phyloP scores from a whole-genome alignment of 2,888 invertebrate genomes.

The Caenorhabditis zanzibari region DNA sequence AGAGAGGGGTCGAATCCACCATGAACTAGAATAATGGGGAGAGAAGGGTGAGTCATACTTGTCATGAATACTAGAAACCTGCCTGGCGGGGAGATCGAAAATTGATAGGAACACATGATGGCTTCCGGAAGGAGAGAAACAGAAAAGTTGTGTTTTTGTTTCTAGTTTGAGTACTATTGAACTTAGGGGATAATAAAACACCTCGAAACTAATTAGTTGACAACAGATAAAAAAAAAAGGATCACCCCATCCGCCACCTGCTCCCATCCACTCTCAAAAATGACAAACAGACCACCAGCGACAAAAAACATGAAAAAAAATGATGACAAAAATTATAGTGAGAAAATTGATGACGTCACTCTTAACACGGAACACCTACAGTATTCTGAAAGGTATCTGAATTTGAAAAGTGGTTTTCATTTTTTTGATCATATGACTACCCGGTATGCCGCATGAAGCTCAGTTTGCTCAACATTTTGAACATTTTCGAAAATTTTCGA shows the following conservation, averaged over 20 bases:
- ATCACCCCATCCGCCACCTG: too few species aligned
- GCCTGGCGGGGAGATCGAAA: not conserved
- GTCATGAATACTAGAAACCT: constrained; percentile 29
- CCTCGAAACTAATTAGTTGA: too few species aligned
- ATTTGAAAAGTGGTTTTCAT: too few species aligned
- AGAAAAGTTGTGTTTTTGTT: not conserved
- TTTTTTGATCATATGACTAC: not conserved
- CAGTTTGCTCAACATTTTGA: constrained; percentile 5
- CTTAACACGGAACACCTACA: too few species aligned
- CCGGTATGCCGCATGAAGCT: not conserved
- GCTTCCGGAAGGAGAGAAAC: not conserved
- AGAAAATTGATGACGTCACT: too few species aligned
- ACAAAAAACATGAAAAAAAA: too few species aligned
- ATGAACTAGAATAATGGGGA: not conserved
- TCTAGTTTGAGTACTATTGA: not conserved
- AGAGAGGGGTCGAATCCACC: constrained; percentile 5
- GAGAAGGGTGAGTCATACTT: constrained; percentile 20
- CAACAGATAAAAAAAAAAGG: too few species aligned
- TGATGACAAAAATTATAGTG: too few species aligned
- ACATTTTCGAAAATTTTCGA: constrained; percentile 1
- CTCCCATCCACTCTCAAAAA: too few species aligned
- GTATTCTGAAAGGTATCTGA: too few species aligned
- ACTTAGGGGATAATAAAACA: too few species aligned
- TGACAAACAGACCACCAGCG: too few species aligned
- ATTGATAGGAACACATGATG: not conserved